Conservation (phyloP, 2,888 invertebrate genomes). For the Zaprionus lineosus region DNA sequence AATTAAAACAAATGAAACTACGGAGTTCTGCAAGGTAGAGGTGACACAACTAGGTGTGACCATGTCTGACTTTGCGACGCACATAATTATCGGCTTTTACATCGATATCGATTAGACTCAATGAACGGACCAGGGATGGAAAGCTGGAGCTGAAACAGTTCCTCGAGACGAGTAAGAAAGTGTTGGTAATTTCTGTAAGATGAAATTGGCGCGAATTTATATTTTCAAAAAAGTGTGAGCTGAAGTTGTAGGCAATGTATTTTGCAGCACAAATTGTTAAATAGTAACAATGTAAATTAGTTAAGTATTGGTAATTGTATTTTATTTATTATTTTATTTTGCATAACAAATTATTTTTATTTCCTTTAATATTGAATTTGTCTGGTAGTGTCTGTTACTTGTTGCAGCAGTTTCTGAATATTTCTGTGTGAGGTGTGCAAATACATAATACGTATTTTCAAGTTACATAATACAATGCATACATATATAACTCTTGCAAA, state of each 20-base stretch:
- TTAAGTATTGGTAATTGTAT: constrained; percentile 41
- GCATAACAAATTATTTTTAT: constrained; percentile 54
- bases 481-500: constrained; percentile 34
- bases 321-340: constrained; percentile 59
- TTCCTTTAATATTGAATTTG: constrained; percentile 52
- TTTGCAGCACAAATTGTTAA: too few relatives aligned
- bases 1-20: constrained; percentile 6
- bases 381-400: constrained; percentile 58
- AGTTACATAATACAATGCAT: constrained; percentile 28
- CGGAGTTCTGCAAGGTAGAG: constrained; percentile 19
- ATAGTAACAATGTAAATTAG: not conserved
- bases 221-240: not conserved
- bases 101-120: too few relatives aligned
- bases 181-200: too few relatives aligned
- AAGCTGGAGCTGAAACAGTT: too few relatives aligned
- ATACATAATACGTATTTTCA: constrained; percentile 53
- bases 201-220: too few relatives aligned
- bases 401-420: constrained; percentile 48
- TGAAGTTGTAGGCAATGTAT: not conserved
- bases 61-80: constrained; percentile 29
- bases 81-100: too few relatives aligned
- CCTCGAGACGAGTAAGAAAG: too few relatives aligned
- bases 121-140: too few relatives aligned
- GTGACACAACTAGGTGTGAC: constrained; percentile 18
- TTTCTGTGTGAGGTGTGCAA: constrained; percentile 57